phyloP scores from a whole-genome alignment of 2,888 invertebrate genomes.

The Argyresthia albistria region DNA sequence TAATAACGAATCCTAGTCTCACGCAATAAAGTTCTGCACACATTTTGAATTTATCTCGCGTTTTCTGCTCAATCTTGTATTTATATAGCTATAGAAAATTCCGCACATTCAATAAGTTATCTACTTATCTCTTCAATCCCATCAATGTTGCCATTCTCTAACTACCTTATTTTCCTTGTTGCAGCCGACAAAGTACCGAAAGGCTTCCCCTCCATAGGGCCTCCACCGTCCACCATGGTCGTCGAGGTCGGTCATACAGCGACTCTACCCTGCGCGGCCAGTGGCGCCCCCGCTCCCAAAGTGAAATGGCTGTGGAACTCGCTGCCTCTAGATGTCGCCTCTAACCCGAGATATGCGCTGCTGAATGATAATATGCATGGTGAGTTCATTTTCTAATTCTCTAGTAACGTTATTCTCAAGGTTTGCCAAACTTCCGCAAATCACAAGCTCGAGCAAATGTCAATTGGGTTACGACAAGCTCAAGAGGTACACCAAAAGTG shows the following conservation, averaged over 20 bases:
- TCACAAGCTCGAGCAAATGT: too few species aligned
- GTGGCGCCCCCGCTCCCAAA: slow-evolving; percentile 85
- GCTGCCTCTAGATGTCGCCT: slow-evolving; percentile 87
- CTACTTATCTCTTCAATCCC: not conserved
- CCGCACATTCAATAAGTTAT: not conserved
- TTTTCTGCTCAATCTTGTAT: too few species aligned
- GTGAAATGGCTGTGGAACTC: slow-evolving; percentile 96
- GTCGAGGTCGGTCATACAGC: slow-evolving; percentile 96
- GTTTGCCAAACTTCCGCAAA: too few species aligned
- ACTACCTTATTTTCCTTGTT: not conserved
- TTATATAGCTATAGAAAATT: too few species aligned
- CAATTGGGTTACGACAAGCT: too few species aligned
- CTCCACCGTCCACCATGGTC: slow-evolving; percentile 91
- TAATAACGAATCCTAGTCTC: too few species aligned
- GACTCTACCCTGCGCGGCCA: slow-evolving; percentile 89
- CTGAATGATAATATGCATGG: slow-evolving; percentile 85
- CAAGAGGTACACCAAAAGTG: too few species aligned
- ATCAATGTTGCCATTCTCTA: not conserved
- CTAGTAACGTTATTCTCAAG: too few species aligned
- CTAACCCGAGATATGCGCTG: slow-evolving; percentile 88
- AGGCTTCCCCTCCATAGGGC: slow-evolving; percentile 90
- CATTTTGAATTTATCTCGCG: too few species aligned
- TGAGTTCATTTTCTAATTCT: slow-evolving; percentile 40
- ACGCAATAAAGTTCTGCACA: too few species aligned
- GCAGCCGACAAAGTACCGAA: slow-evolving; percentile 87